Conservation (phyloP, 2,888 invertebrate species). For the Acanthosepion lycidas region DNA sequence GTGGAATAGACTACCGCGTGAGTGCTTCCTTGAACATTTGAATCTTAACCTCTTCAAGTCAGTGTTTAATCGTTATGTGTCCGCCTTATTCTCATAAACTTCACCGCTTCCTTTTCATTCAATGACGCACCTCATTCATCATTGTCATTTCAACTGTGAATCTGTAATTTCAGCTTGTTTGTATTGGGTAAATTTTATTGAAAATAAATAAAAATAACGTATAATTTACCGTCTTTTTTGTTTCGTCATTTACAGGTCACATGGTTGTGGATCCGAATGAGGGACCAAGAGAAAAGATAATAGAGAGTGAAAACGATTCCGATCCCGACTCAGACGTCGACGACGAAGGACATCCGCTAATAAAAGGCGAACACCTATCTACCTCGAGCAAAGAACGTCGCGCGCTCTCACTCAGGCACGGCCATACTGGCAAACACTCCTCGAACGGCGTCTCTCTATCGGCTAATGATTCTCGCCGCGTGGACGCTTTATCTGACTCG, state of each 20-base stretch:
- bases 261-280: background rate
- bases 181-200: no score
- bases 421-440: background rate
- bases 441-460: background rate
- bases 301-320: constrained; percentile 24
- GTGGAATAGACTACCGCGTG: no score
- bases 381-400: constrained; percentile 41
- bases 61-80: no score
- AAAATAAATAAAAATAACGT: no score
- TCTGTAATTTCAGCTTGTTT: no score
- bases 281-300: background rate
- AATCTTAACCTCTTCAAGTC: no score
- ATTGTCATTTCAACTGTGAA: no score
- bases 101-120: no score
- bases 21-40: no score
- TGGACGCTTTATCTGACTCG: constrained; percentile 6
- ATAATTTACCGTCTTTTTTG: background rate
- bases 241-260: background rate
- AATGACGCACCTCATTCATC: no score
- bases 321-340: constrained; percentile 36
- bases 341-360: background rate
- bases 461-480: background rate
- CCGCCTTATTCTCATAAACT: no score
- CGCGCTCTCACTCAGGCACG: background rate
- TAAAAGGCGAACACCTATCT: background rate